These are phyloP conservation scores for Egretta garzetta DNA, from an alignment of 2,113 vertebrate genomes.

Conservation along the genomic window DNA sequence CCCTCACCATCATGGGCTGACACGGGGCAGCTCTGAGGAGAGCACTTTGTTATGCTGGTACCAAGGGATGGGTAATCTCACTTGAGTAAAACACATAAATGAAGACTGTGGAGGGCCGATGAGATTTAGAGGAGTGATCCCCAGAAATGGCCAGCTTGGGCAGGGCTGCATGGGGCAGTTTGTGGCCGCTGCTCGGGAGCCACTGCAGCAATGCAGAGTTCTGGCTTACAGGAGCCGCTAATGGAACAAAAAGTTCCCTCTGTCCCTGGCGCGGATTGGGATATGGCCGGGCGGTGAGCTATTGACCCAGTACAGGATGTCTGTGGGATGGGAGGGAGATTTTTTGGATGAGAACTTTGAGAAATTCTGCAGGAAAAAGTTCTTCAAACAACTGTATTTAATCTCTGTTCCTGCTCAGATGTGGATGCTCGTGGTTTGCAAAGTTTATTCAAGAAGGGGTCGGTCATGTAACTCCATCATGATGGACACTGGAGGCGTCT, in stretches of 20 bases:
- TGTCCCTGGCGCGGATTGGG: not conserved
- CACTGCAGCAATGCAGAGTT: not conserved
- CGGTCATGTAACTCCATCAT: not conserved
- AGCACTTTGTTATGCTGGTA: not conserved
- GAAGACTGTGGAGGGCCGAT: rapidly evolving
- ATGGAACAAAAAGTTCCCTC: conserved; percentile 30
- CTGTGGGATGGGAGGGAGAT: conserved; percentile 48
- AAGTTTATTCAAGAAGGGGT: conserved; percentile 25
- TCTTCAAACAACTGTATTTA: conserved; percentile 40
- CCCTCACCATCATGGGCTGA: not conserved
- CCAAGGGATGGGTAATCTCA: not conserved
- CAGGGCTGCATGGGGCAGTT: not conserved
- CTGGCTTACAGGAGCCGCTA: not conserved
- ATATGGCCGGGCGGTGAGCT: not conserved
- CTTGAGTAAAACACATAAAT: not conserved
- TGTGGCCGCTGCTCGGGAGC: not conserved
- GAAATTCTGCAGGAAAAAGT: conserved; percentile 3
- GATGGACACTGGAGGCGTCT: not conserved
- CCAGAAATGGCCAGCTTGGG: not conserved
- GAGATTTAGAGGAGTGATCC: not conserved
- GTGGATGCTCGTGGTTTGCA: conserved; percentile 38
- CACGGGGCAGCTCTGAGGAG: not conserved
- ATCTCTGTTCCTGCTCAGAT: not conserved
- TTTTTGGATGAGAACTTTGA: conserved; percentile 30
- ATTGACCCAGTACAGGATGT: conserved; percentile 61